Evolutionary conservation across 1,140 invertebrate genomes (phyloP).

Genomic region (Hylyphantes graminicola): DNA sequence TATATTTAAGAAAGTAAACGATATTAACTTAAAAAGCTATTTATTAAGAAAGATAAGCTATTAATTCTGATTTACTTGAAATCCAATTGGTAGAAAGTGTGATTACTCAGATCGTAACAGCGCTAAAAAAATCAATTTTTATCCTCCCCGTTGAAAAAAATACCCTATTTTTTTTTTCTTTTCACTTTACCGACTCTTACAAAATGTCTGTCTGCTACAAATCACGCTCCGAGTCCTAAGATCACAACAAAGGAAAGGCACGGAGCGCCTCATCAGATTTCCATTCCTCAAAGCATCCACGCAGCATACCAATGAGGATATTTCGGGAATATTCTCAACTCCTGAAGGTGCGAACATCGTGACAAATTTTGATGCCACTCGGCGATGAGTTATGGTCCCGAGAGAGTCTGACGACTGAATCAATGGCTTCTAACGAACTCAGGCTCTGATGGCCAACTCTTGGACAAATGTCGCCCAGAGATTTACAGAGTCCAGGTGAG

Average conservation of each 20-base stretch:
- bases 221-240: slow-evolving; percentile 3
- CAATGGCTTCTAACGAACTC: slow-evolving; percentile 50
- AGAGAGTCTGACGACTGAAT: slow-evolving; percentile 31
- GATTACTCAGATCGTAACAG: too few species aligned
- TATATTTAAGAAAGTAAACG: too few species aligned
- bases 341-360: slow-evolving; percentile 46
- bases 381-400: slow-evolving; percentile 28
- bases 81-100: too few species aligned
- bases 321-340: slow-evolving; percentile 12
- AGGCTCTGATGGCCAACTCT: neutral
- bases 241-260: slow-evolving; percentile 42
- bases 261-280: slow-evolving; percentile 23
- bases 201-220: neutral
- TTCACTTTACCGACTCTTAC: too few species aligned
- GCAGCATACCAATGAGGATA: slow-evolving; percentile 43
- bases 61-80: too few species aligned
- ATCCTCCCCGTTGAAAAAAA: too few species aligned
- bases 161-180: too few species aligned
- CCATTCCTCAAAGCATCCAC: slow-evolving; percentile 46
- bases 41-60: too few species aligned
- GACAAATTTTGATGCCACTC: slow-evolving; percentile 54
- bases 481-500: too few species aligned
- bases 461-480: too few species aligned
- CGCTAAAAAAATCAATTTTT: too few species aligned
- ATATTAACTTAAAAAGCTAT: too few species aligned